These are phyloP conservation scores for Neomonachus schauinslandi DNA, from an alignment of 2,113 vertebrate genomes.

Conservation along the genomic window DNA sequence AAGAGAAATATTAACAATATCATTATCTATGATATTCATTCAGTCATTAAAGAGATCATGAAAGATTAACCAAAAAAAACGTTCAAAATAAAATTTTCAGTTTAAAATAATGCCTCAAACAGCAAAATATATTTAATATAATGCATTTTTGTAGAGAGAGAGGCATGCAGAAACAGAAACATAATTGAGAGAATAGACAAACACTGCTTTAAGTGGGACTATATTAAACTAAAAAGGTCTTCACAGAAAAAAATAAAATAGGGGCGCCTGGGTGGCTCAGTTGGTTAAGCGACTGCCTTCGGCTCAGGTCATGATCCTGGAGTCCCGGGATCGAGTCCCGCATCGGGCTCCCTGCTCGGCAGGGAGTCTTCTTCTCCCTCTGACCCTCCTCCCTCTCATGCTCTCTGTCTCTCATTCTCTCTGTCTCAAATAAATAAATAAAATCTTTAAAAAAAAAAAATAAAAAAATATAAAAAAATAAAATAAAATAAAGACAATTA, in stretches of 20 bases:
- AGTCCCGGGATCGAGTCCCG: too few species aligned
- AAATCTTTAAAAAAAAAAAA: too few species aligned
- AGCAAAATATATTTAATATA: not conserved
- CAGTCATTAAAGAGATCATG: not conserved
- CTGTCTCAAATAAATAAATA: too few species aligned
- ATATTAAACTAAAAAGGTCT: not conserved
- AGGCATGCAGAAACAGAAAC: not conserved
- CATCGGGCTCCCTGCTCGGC: too few species aligned
- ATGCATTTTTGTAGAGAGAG: not conserved
- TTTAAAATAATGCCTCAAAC: conserved; percentile 26
- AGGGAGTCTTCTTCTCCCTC: too few species aligned
- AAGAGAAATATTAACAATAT: not conserved
- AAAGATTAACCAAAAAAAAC: not conserved
- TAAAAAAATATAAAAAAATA: too few species aligned
- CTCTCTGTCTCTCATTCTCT: too few species aligned
- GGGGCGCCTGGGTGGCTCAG: too few species aligned
- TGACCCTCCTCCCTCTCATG: too few species aligned
- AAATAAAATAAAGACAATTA: not conserved
- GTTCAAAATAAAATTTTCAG: not conserved
- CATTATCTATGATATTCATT: not conserved
- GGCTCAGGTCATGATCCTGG: too few species aligned
- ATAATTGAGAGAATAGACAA: not conserved
- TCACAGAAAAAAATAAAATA: not conserved
- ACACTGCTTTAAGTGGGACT: not conserved
- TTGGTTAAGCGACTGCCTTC: too few species aligned